A percentile compares a stretch with the other conserved stretches of the same genome.
These are phyloP conservation scores for Chiloscyllium plagiosum DNA, from an alignment of 2,113 vertebrate genomes.

Conservation along the genomic window DNA sequence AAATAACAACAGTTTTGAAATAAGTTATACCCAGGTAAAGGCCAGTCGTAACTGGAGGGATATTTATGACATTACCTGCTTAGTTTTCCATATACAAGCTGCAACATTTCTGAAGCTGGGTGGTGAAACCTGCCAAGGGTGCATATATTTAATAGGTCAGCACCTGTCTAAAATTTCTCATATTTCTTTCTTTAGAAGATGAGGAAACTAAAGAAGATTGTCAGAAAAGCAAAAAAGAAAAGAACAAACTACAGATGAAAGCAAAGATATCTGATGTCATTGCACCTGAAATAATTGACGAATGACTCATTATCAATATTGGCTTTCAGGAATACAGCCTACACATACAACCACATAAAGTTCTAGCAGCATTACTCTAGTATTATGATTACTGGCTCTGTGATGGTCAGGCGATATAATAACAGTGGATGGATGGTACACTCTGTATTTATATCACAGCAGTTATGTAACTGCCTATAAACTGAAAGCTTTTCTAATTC, in stretches of 20 bases:
- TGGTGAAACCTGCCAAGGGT: neutral
- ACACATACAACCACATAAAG: neutral
- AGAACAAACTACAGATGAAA: neutral
- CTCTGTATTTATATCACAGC: neutral
- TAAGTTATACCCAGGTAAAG: neutral
- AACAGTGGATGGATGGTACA: neutral
- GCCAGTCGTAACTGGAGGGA: neutral
- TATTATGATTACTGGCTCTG: neutral
- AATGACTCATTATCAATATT: neutral
- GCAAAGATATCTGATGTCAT: neutral
- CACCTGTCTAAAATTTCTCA: neutral
- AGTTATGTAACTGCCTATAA: no score
- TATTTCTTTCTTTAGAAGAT: slow-evolving; percentile 18
- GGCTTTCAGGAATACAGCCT: neutral
- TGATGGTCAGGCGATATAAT: no score
- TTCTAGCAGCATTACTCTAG: neutral
- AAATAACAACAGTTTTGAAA: neutral
- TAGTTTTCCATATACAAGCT: neutral
- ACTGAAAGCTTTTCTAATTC: neutral
- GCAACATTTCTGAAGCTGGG: neutral
- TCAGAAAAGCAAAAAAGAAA: neutral
- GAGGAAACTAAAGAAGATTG: neutral
- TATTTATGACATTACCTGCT: neutral
- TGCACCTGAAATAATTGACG: neutral
- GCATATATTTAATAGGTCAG: neutral